These are phyloP conservation scores for Microctonus hyperodae DNA, from an alignment of 2,888 invertebrate species.

Conservation along the genomic window DNA sequence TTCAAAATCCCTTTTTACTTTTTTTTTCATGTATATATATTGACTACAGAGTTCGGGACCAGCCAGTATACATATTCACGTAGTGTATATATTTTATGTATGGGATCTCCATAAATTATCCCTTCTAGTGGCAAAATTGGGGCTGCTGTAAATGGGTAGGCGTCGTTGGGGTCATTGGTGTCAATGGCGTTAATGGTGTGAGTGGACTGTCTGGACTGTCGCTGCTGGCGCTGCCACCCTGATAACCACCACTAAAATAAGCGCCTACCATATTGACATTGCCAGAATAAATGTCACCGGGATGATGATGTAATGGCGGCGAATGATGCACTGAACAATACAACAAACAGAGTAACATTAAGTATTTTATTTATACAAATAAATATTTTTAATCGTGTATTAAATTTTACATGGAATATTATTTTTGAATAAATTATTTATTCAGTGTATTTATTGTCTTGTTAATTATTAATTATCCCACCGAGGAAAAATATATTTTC, in stretches of 20 bases:
- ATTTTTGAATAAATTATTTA: slow-evolving; percentile 10
- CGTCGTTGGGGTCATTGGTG: slow-evolving; percentile 55
- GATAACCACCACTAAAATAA: slow-evolving; percentile 53
- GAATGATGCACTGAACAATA: slow-evolving; percentile 53
- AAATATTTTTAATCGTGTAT: too few relatives aligned
- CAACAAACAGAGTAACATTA: slow-evolving; percentile 2
- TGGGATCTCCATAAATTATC: slow-evolving; percentile 42
- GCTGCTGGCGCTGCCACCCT: slow-evolving; percentile 54
- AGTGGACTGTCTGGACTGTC: slow-evolving; percentile 57
- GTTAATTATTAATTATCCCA: too few relatives aligned
- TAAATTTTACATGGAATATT: too few relatives aligned
- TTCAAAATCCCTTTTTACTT: neutral
- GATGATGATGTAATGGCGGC: slow-evolving; percentile 54
- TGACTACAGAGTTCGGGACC: neutral
- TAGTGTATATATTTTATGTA: neutral
- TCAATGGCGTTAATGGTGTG: slow-evolving; percentile 54
- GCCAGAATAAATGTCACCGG: slow-evolving; percentile 48
- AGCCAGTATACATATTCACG: neutral
- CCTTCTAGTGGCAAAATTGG: slow-evolving; percentile 54
- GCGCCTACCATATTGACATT: slow-evolving; percentile 53
- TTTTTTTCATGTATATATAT: neutral
- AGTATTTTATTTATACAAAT: too few relatives aligned
- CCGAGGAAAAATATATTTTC: too few relatives aligned
- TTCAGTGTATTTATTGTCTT: too few relatives aligned
- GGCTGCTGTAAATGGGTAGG: slow-evolving; percentile 53